Evolutionary conservation across 1,140 invertebrate species (phyloP), one percentile per base, ranked within the genome.

Genomic region (Drosophila eugracilis): DNA sequence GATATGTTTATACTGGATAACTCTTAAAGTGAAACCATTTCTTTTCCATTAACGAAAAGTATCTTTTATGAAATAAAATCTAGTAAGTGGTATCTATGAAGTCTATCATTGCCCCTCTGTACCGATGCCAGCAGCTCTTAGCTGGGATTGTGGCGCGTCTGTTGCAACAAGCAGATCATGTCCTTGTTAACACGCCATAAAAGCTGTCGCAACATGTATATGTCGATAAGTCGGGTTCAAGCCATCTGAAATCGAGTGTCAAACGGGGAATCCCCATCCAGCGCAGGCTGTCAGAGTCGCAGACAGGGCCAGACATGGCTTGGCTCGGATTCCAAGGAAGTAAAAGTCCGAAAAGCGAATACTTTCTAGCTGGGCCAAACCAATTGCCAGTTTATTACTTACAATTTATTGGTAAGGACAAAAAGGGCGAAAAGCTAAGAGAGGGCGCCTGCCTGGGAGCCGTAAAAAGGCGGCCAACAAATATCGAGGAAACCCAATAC

Each of bases 141-240:
- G 39, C 19, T 12, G 5, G 21, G 21, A 60, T 44, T 22, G 44
- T 62, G 50, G 26, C n/a, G 32, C 54, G 73, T 70, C 37, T 44
- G 60, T 44, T 59, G 60, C 30, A 62, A 71, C 75, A 78, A 84
- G 69, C 60, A 86, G 79, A 89, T 89, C 73, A 89, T 89, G 77
- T 89, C 69, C 84, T 89, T 89, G 85, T 89, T 84, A 84, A 89
- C 85, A 89, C 85, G 76, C 85, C 53, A 84, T 89, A 89, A 89
- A 89, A 84, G 85, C 79, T 89, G 85, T 89, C 79, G 80, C 80
- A 84, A 84, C 85, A 89, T 89, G 85, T 88, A 44, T 76, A 74
- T 84, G 85, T 89, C 84, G 85, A 89, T 89, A 84, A 88, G 78
- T 88, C 62, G 67, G 60, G 71, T 78, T 78, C 75, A 77, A 80